A percentile compares a stretch with the other conserved stretches of the same genome.
Conservation (phyloP, 1,140 invertebrate species). For the Trichoplusia ni region DNA sequence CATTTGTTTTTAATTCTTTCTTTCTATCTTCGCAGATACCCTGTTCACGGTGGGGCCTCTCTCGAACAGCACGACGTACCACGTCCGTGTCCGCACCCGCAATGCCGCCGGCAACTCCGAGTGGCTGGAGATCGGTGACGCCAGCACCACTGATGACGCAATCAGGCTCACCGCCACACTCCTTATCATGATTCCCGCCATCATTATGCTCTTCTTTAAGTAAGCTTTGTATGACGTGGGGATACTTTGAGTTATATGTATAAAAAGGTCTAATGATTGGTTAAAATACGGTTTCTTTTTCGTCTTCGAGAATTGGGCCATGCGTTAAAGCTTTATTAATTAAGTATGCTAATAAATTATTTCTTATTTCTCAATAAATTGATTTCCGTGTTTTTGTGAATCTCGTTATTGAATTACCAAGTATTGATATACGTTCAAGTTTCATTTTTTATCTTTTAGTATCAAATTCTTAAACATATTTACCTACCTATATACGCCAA, state of each 20-base stretch:
- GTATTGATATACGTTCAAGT: no score
- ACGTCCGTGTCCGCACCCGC: slow-evolving; percentile 59
- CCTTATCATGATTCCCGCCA: slow-evolving; percentile 38
- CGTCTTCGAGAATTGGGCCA: no score
- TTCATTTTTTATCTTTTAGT: no score
- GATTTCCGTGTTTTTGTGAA: no score
- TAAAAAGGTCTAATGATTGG: neutral
- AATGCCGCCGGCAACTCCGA: slow-evolving; percentile 67
- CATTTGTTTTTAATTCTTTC: neutral
- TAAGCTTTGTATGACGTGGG: slow-evolving; percentile 21
- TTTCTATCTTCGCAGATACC: slow-evolving; percentile 56
- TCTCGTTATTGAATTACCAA: no score
- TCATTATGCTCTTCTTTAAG: slow-evolving; percentile 28
- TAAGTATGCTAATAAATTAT: no score
- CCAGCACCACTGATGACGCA: slow-evolving; percentile 47
- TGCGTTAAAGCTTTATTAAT: no score
- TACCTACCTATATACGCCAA: slow-evolving; percentile 8
- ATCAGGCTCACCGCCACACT: slow-evolving; percentile 40
- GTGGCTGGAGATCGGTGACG: slow-evolving; percentile 45
- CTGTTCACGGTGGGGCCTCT: slow-evolving; percentile 58
- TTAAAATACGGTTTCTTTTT: no score
- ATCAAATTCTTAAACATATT: no score
- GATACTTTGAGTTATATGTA: slow-evolving; percentile 1
- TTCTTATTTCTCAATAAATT: no score
- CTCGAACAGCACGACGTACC: slow-evolving; percentile 57